phyloP scores from a whole-genome alignment of 2,888 invertebrate species.

The Nebria salina region DNA sequence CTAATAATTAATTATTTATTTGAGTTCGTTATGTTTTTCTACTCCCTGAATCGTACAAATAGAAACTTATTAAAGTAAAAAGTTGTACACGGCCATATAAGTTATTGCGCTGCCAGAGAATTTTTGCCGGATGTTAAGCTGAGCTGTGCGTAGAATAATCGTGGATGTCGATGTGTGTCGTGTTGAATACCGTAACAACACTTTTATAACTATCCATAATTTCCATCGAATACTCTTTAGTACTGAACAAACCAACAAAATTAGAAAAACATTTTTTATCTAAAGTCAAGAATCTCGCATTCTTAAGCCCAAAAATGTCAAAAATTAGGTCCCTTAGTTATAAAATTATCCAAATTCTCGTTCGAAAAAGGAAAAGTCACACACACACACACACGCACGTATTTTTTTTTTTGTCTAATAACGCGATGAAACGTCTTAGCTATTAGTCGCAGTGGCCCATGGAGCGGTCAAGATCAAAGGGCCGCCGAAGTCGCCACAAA shows the following conservation, averaged over 20 bases:
- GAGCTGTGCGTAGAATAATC: background rate
- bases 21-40: background rate
- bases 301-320: background rate
- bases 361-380: background rate
- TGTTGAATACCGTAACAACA: background rate
- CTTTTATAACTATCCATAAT: background rate
- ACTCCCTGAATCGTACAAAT: background rate
- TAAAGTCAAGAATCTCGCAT: background rate
- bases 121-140: background rate
- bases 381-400: background rate
- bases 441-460: background rate
- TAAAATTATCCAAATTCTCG: background rate
- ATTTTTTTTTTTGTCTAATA: background rate
- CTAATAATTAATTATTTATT: background rate
- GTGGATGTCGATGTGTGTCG: background rate
- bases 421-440: background rate
- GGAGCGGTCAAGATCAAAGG: background rate
- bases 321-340: background rate
- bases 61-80: background rate
- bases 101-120: background rate
- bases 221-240: background rate
- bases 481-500: background rate
- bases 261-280: background rate
- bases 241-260: background rate
- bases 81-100: background rate